phyloP scores from a whole-genome alignment of 2,797 vertebrate species.

The Acomys russatus region DNA sequence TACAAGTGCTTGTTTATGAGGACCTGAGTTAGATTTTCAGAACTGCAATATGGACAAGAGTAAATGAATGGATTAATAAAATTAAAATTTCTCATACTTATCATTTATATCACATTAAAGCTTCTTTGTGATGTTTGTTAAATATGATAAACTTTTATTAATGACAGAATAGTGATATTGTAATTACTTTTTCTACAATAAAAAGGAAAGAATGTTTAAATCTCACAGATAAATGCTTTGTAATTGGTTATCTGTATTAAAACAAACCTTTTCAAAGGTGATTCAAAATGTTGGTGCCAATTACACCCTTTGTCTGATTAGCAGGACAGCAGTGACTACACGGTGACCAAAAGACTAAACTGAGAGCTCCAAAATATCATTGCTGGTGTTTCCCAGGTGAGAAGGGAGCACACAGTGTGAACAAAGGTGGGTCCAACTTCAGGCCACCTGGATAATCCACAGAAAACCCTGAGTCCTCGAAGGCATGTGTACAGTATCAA shows the following conservation, averaged over 20 bases:
- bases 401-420: too few relatives aligned
- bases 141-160: slow-evolving; percentile 35
- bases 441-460: too few relatives aligned
- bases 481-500: too few relatives aligned
- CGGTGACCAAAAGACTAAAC: too few relatives aligned
- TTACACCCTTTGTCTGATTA: too few relatives aligned
- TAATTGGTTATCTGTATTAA: background rate
- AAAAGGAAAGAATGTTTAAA: background rate
- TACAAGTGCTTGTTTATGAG: background rate
- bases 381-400: too few relatives aligned
- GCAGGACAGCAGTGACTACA: too few relatives aligned
- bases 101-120: background rate
- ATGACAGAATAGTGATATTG: background rate
- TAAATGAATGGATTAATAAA: background rate
- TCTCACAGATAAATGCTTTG: background rate
- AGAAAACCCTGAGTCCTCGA: too few relatives aligned
- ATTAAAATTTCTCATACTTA: background rate
- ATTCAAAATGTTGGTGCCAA: too few relatives aligned
- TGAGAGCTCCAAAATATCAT: too few relatives aligned
- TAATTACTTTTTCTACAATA: slow-evolving; percentile 33
- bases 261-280: too few relatives aligned
- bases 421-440: too few relatives aligned
- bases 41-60: background rate
- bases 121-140: slow-evolving; percentile 21
- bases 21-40: background rate